phyloP scores from a whole-genome alignment of 2,888 invertebrate genomes.

The Deilephila elpenor region DNA sequence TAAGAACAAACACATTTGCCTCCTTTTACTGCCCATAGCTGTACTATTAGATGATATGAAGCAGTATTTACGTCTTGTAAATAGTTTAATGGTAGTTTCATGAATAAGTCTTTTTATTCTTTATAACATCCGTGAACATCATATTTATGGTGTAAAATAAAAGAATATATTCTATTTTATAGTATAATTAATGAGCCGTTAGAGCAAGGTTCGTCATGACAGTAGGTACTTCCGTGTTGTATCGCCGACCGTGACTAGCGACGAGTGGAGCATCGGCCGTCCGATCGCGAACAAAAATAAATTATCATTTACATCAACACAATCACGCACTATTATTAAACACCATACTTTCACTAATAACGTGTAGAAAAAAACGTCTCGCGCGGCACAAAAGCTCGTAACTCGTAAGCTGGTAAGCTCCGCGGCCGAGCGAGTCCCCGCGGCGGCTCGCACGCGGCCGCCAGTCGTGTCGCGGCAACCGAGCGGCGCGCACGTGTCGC shows the following conservation, averaged over 20 bases:
- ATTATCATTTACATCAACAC: constrained; percentile 38
- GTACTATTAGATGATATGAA: not conserved
- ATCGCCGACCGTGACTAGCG: constrained; percentile 13
- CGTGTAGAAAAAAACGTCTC: constrained; percentile 37
- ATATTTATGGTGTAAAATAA: too few species aligned
- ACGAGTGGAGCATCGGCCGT: not conserved
- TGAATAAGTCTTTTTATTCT: too few species aligned
- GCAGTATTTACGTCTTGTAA: too few species aligned
- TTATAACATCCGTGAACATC: too few species aligned
- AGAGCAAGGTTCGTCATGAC: not conserved
- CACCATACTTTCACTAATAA: constrained; percentile 57
- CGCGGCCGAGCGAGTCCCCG: constrained; percentile 44
- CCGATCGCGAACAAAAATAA: constrained; percentile 42
- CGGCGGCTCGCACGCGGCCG: constrained; percentile 53
- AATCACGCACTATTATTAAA: constrained; percentile 39
- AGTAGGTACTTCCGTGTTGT: constrained; percentile 15
- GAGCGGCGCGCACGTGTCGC: constrained; percentile 69
- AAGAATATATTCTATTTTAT: not conserved
- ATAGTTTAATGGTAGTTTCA: too few species aligned
- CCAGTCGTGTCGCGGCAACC: constrained; percentile 67
- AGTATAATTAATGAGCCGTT: not conserved
- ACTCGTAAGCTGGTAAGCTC: constrained; percentile 34
- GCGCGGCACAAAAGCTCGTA: constrained; percentile 54
- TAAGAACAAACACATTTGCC: not conserved
- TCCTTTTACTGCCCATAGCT: not conserved